phyloP scores from a whole-genome alignment of 2,797 vertebrate genomes.

The Aselliscus stoliczkanus region DNA sequence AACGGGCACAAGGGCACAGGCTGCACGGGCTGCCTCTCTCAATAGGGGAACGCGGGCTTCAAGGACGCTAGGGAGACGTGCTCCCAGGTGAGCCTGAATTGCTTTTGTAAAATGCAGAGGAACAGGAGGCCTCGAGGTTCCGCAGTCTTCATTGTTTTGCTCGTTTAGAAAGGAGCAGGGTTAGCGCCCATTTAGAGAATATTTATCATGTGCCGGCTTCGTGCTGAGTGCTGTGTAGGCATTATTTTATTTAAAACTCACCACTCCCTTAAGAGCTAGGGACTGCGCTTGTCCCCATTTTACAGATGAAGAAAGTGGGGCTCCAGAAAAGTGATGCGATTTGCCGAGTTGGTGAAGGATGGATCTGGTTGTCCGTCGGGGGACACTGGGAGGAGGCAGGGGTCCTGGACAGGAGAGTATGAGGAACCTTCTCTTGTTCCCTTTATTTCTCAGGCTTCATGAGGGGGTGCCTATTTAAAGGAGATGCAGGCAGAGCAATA shows the following conservation, averaged over 20 bases:
- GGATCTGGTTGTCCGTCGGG: neutral
- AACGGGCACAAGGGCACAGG: slow-evolving; percentile 48
- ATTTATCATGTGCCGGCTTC: neutral
- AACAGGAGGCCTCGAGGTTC: neutral
- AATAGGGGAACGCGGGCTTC: slow-evolving; percentile 61
- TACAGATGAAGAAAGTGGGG: neutral
- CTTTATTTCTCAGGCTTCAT: neutral
- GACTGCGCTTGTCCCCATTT: neutral
- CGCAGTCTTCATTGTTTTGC: neutral
- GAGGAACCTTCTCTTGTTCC: neutral
- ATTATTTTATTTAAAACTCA: neutral
- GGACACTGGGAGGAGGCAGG: neutral
- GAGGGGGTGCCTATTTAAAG: neutral
- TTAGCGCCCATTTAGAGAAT: neutral
- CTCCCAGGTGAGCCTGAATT: neutral
- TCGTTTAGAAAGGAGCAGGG: neutral
- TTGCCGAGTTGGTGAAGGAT: neutral
- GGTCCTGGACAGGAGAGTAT: neutral
- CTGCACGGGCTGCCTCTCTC: slow-evolving; percentile 30
- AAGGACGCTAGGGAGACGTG: slow-evolving; percentile 31
- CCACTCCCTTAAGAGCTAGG: neutral
- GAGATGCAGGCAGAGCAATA: neutral
- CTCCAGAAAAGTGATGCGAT: neutral
- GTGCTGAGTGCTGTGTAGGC: fast-evolving
- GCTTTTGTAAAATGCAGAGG: neutral